Conservation (phyloP, 2,888 invertebrate genomes). For the Apamea sordens region DNA sequence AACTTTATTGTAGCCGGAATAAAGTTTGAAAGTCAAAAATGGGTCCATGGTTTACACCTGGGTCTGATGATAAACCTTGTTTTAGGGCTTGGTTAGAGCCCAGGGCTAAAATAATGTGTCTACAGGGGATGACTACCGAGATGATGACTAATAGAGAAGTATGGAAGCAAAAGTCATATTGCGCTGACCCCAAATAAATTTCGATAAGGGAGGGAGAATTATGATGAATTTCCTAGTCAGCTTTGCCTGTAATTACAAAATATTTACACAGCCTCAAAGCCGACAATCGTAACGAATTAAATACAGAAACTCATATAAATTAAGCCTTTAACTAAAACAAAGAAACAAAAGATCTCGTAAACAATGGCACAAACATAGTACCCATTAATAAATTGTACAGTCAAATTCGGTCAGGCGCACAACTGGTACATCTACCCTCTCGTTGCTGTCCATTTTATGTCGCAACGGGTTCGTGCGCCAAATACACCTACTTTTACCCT, state of each 20-base stretch:
- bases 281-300: neutral
- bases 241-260: neutral
- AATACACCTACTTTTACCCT: conserved; percentile 44
- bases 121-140: too few species aligned
- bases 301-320: conserved; percentile 8
- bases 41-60: too few species aligned
- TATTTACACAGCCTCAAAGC: neutral
- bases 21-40: neutral
- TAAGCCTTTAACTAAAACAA: conserved; percentile 12
- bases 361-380: conserved; percentile 37
- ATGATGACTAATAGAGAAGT: too few species aligned
- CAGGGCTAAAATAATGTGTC: neutral
- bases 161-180: too few species aligned
- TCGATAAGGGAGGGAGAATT: too few species aligned
- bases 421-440: conserved; percentile 37
- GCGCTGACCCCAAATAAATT: too few species aligned
- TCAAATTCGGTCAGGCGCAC: conserved; percentile 37
- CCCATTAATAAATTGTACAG: conserved; percentile 13
- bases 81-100: neutral
- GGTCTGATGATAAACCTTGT: neutral
- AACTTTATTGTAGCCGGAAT: neutral
- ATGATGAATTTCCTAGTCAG: neutral
- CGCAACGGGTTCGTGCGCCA: conserved; percentile 46
- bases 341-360: conserved; percentile 24
- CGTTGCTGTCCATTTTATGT: conserved; percentile 22